Percentiles rank a stretch among this genome's conserved stretches.
Conservation (phyloP, 2,113 vertebrate genomes). For the Uria aalge region DNA sequence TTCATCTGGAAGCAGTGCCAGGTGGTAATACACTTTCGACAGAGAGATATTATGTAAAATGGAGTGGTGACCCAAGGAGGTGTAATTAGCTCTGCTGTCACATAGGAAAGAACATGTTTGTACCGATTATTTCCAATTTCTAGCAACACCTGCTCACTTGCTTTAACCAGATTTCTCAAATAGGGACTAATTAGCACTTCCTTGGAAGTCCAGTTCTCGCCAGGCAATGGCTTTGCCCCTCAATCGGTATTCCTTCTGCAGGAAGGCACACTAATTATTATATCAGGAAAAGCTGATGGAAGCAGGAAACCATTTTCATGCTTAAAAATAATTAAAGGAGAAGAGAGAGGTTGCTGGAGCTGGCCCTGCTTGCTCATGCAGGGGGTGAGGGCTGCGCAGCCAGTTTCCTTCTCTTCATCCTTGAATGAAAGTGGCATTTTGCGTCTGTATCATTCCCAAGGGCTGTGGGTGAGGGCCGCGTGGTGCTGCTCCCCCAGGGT, state of each 20-base stretch:
- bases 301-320: constrained; percentile 41
- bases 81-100: constrained; percentile 46
- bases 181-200: constrained; percentile 72
- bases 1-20: neutral
- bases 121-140: constrained; percentile 48
- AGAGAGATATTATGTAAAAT: neutral
- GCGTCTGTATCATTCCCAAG: neutral
- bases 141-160: constrained; percentile 43
- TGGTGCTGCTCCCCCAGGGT: neutral
- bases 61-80: constrained; percentile 18
- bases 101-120: constrained; percentile 23
- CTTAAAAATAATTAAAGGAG: constrained; percentile 48
- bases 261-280: constrained; percentile 62
- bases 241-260: constrained; percentile 30
- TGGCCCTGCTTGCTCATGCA: neutral
- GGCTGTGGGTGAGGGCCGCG: neutral
- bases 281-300: constrained; percentile 59
- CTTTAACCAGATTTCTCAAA: constrained; percentile 61
- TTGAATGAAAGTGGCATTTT: neutral
- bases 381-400: neutral
- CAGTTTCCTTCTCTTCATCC: neutral
- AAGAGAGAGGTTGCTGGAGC: neutral
- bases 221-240: constrained; percentile 31
- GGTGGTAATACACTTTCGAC: neutral
- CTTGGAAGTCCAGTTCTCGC: constrained; percentile 49